Evolutionary conservation across 2,113 vertebrate genomes (phyloP), one percentile per base, ranked within the genome.

Genomic region (Megaptera novaeangliae): DNA sequence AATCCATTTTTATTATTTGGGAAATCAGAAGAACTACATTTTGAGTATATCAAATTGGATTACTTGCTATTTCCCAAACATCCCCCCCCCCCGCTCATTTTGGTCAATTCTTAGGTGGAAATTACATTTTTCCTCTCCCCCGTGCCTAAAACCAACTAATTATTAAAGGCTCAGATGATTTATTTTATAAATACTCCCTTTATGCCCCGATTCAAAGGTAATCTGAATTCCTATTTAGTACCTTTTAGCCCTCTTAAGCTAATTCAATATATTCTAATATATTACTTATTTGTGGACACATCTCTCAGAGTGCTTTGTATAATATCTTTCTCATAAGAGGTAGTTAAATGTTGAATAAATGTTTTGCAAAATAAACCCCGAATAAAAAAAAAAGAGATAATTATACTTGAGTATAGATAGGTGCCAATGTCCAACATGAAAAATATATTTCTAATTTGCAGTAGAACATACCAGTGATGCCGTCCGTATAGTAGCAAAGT

Each of bases 401-500:
- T 83, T 80, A 55, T 75, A 86, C 21, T 84, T 92, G 14, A 75
- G 52, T 55, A 68, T 29, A 93, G 18, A 68, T 29, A 93, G 18
- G 74, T 83, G 66, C 27, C 61, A 96, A 64, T 49, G 2, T 95
- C 27, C 57, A 91, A 91, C 4, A 80, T 61, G 34, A 94, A 95
- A 93, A 92, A 66, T 59, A 4, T 27, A 52, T 74, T 63, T 81
- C 29, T 91, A 57, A 72, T 39, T 87, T 31, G 8, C 20, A 4
- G 11, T 52, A 84, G 18, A 66, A 98, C 98, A 93, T 99, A 99
- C 99, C 99, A 99, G 99, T 74, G 99, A 99, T 14, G 99, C 99
- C 93, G 99, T 99, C 98, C 99, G 99, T 98, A 99, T 99, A 55
- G 99, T 99, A 98, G 99, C 99, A 98, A 99, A 99, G 98, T 99